These are phyloP conservation scores for Sinocyclocheilus maitianheensis DNA, from an alignment of 2,113 vertebrate species.

Conservation along the genomic window DNA sequence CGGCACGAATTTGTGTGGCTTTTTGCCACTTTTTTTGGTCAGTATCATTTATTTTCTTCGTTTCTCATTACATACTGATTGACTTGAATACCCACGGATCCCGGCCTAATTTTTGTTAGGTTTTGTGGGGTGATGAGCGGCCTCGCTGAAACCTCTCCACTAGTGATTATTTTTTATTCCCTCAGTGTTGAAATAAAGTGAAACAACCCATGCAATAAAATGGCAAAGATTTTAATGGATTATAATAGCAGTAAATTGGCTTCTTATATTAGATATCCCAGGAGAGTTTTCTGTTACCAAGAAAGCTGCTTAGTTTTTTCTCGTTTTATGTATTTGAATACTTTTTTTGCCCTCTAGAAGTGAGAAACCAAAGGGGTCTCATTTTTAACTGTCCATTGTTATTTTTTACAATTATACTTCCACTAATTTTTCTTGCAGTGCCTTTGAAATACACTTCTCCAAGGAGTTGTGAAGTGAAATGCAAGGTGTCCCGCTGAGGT, in stretches of 20 bases:
- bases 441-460: slow-evolving; percentile 26
- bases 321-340: slow-evolving; percentile 1
- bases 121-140: slow-evolving; percentile 26
- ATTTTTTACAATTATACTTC: slow-evolving; percentile 10
- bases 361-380: not conserved
- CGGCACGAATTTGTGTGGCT: not conserved
- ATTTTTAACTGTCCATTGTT: not conserved
- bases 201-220: slow-evolving; percentile 33
- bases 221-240: slow-evolving; percentile 6
- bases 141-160: not conserved
- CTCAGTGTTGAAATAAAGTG: slow-evolving; percentile 25
- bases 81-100: slow-evolving; percentile 29
- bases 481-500: not conserved
- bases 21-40: slow-evolving; percentile 9
- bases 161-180: slow-evolving; percentile 26
- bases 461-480: not conserved
- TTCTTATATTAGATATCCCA: slow-evolving; percentile 18
- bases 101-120: slow-evolving; percentile 15
- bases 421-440: not conserved
- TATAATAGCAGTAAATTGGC: slow-evolving; percentile 25
- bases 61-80: slow-evolving; percentile 21
- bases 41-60: slow-evolving; percentile 1
- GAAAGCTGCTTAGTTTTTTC: not conserved
- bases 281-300: not conserved
- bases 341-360: not conserved